Evolutionary conservation across 2,113 vertebrate species (phyloP), one percentile per base, ranked within the genome.

Genomic region (Cepphus grylle): DNA sequence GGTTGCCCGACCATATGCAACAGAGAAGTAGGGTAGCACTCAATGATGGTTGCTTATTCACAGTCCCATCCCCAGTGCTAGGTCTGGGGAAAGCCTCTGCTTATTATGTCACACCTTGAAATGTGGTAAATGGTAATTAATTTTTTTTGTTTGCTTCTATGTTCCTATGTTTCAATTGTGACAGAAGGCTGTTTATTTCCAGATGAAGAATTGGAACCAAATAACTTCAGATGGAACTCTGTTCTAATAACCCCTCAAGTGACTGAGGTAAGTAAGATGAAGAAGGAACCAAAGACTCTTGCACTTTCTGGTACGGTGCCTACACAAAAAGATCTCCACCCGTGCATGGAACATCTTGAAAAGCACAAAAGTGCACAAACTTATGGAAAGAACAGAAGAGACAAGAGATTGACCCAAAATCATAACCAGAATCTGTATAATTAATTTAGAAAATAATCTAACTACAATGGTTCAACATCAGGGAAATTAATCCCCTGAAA

Each of bases 51-150:
- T 63, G 17, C 15, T 47, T 14, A 56, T 20, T 58, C 13, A 19
- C 45, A 70, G 56, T 30, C 21, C 32, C 59, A 26, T 9, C 7
- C 30, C 18, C 49, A 42, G 5, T 18, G 25, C 21, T 30, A 38
- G 36, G 45, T n/a, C 20, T 4, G 29, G 0, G 27, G 13, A 90
- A 92, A 81, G 18, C 43, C 53, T 55, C n/a, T 40, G 43, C 10
- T 25, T 65, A 7, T 3, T 21, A 32, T 32, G 13, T 61, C 73
- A 74, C 1, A 12, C 42, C n/a, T 9, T 67, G 23, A 91, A 91
- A 49, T 1, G 11, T 7, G 17, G 1, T 20, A 27, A 0, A 13
- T 2, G 5, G 8, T 40, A 22, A 45, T 32, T 13, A 12, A 5
- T 22, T 34, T 71, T 32, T 32, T 43, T 26, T 12, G 5, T 38